Base-by-base conservation (phyloP, 2,113 vertebrate genomes). In the Antigone vipio region DNA sequence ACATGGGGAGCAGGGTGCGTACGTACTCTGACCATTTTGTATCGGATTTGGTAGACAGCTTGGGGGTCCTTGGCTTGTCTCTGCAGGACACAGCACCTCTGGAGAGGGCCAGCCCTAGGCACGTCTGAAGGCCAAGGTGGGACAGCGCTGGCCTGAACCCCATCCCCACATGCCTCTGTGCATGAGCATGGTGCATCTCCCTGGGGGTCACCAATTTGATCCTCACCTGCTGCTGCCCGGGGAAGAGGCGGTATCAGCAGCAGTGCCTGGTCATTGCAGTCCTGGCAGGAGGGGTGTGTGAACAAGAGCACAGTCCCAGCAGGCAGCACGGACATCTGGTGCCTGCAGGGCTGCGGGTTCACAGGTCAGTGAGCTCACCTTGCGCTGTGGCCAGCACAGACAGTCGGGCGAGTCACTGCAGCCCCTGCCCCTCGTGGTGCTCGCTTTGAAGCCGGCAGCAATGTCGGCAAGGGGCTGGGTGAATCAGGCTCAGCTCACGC, bases 301-400 rank as follows among this genome's bases (percentile, higher is more conserved):
- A 58, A 73, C 35, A 45, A 9, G 53, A 85, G 50, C 62, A 18
- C 20, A 5, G 30, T 23, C 9, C 24, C 1, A 1, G 38, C 1
- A 3, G 60, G 42, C 75, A 75, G 62, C 15, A 3, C 0, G 0
- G 69, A 34, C 0, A 0, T 40, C 38, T 74, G 60, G 56, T n/a
- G 53, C 69, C 87, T n/a, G 27, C 5, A 0, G 63, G 50, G 56
- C 74, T 3, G 1, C 0, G 1, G 19, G 38, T 27, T 78, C 74
- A 35, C 40, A n/a, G 67, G 45, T 63, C 71, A 44, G 19, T 45
- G 87, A 87, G 68, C 47, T 94, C 76, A 77, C 75, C 82, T 69
- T 34, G 67, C 47, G 52, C 69, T 53, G 71, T 1, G 9, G 27
- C 34, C 0, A 0, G 24, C 0, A 44, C 44, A 44, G 0, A 44